A percentile compares a stretch with the other conserved stretches of the same genome.
Conservation (phyloP, 2,113 vertebrate genomes). For the Brachirus orientalis region DNA sequence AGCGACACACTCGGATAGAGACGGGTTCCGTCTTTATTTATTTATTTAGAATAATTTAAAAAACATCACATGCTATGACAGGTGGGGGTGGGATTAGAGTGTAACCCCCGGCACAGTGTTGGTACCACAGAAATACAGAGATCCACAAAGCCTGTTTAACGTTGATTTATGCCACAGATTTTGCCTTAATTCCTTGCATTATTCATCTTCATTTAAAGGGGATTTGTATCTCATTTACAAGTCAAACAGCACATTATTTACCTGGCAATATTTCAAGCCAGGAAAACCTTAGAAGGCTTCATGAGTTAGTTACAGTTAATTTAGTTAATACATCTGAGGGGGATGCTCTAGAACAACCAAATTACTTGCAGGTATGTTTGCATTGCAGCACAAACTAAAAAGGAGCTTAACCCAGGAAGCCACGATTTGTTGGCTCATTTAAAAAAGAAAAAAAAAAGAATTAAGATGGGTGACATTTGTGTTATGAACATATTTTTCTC, state of each 20-base stretch:
- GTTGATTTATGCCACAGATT: slow-evolving; percentile 71
- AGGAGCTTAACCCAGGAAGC: slow-evolving; percentile 67
- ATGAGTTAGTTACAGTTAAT: slow-evolving; percentile 1
- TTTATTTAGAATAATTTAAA: slow-evolving; percentile 72
- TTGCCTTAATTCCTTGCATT: slow-evolving; percentile 18
- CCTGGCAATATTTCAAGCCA: slow-evolving; percentile 22
- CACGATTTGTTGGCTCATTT: too few relatives aligned
- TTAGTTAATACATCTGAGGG: slow-evolving; percentile 19
- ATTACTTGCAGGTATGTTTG: slow-evolving; percentile 24
- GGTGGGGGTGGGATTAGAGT: slow-evolving; percentile 31
- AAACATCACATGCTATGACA: slow-evolving; percentile 62
- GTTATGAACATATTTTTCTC: too few relatives aligned
- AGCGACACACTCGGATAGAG: slow-evolving; percentile 62
- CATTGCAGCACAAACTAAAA: slow-evolving; percentile 35
- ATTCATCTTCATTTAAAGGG: slow-evolving; percentile 63
- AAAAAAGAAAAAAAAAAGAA: too few relatives aligned
- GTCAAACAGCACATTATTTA: slow-evolving; percentile 63
- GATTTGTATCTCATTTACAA: slow-evolving; percentile 66
- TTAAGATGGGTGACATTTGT: too few relatives aligned
- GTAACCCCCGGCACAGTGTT: slow-evolving; percentile 39
- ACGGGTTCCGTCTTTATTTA: slow-evolving; percentile 62
- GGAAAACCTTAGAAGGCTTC: background rate
- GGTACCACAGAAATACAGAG: slow-evolving; percentile 22
- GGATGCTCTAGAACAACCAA: slow-evolving; percentile 21
- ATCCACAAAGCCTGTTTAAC: slow-evolving; percentile 41